These are phyloP conservation scores for Drosophila pseudoananassae DNA, from an alignment of 1,140 invertebrate species.

Conservation along the genomic window DNA sequence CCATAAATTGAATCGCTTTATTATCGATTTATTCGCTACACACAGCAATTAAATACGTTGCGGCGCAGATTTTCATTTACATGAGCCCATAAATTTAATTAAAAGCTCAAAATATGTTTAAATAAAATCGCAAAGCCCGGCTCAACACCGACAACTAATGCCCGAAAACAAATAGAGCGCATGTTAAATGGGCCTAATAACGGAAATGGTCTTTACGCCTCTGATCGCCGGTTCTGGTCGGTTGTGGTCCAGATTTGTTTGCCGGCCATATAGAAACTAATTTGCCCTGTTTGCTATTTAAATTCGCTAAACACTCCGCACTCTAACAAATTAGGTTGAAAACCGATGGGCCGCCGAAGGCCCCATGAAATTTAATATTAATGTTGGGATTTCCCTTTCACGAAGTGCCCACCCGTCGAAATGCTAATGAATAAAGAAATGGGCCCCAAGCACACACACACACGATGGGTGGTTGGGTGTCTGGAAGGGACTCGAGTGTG, in stretches of 20 bases:
- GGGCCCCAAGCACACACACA: conserved; percentile 12
- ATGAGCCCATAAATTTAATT: conserved; percentile 36
- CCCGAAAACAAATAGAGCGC: conserved; percentile 40
- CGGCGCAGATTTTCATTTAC: conserved; percentile 43
- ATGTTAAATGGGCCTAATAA: conserved; percentile 41
- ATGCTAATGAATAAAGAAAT: conserved; percentile 69
- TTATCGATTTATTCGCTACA: conserved; percentile 29
- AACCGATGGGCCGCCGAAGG: conserved; percentile 3
- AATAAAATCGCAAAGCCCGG: conserved; percentile 43
- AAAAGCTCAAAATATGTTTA: conserved; percentile 46
- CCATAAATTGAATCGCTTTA: conserved; percentile 38
- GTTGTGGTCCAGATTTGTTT: conserved; percentile 41
- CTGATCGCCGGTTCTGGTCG: conserved; percentile 1
- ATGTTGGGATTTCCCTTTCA: conserved; percentile 60
- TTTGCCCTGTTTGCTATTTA: conserved; percentile 51
- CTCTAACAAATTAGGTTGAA: conserved; percentile 44
- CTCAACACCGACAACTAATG: conserved; percentile 37
- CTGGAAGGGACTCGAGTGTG: not conserved
- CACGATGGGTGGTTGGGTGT: conserved; percentile 10
- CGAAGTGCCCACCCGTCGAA: conserved; percentile 23
- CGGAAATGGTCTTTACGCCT: conserved; percentile 43
- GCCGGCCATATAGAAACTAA: conserved; percentile 44
- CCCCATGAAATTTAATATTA: conserved; percentile 58
- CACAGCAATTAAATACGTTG: conserved; percentile 40
- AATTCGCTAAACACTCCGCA: conserved; percentile 49